These are phyloP conservation scores for Dryobates pubescens DNA, from an alignment of 2,797 vertebrate species.

Conservation along the genomic window DNA sequence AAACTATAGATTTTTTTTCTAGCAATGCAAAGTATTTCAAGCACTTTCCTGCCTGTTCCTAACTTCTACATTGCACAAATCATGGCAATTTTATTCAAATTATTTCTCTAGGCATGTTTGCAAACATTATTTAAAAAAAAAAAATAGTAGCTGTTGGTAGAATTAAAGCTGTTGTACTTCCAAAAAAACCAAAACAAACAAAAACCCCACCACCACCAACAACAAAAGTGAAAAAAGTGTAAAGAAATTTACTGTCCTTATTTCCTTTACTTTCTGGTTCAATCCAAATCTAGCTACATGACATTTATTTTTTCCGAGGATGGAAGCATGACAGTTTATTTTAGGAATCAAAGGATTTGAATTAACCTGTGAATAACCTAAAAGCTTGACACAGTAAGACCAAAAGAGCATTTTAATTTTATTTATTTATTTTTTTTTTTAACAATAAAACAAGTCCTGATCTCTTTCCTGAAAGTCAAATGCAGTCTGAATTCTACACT, in stretches of 20 bases:
- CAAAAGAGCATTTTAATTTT: fast-evolving
- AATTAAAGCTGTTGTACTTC: background rate
- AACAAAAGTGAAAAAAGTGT: too few species aligned
- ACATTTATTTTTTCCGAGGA: fast-evolving
- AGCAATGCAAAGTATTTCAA: background rate
- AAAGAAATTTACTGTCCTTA: background rate
- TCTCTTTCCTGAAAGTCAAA: background rate
- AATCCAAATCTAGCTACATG: background rate
- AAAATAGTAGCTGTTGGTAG: background rate
- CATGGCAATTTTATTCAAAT: background rate
- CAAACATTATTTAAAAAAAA: background rate
- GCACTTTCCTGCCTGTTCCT: background rate
- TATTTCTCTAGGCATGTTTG: background rate
- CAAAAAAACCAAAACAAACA: background rate
- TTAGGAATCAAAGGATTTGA: background rate
- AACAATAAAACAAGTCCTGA: background rate
- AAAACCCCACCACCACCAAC: too few species aligned
- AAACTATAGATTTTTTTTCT: background rate
- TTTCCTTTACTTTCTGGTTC: background rate
- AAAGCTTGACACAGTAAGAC: background rate
- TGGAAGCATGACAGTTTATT: background rate
- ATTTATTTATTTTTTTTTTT: background rate
- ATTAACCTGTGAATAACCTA: background rate
- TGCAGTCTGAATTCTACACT: fast-evolving
- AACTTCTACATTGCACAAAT: fast-evolving